These are phyloP conservation scores for Ptychodera flava DNA, from an alignment of 35 echinoderm and acorn worm genomes.

Conservation along the genomic window DNA sequence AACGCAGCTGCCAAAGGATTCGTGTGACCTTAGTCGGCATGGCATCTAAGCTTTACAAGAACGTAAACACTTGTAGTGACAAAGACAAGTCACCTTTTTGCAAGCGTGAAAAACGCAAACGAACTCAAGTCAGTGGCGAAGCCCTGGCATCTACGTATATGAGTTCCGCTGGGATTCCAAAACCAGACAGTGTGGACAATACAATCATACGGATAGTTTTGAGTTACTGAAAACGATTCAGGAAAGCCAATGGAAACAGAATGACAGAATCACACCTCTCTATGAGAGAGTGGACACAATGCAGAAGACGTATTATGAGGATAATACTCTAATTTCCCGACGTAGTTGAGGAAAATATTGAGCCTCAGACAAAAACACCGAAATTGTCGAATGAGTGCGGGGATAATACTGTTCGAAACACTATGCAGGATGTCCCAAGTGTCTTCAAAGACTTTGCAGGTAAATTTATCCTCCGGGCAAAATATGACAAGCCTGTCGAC, in stretches of 20 bases:
- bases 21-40: not conserved
- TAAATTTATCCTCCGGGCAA: not conserved
- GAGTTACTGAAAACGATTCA: not conserved
- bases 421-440: not conserved
- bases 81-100: not conserved
- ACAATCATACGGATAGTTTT: not conserved
- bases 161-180: not conserved
- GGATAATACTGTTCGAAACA: not conserved
- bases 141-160: not conserved
- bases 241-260: not conserved
- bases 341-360: not conserved
- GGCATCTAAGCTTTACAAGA: not conserved
- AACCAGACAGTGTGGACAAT: not conserved
- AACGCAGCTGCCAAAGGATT: not conserved
- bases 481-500: not conserved
- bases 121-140: not conserved
- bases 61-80: not conserved
- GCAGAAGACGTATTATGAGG: too few species aligned
- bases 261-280: not conserved
- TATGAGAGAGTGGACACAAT: not conserved
- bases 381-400: not conserved
- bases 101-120: not conserved
- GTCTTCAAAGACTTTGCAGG: constrained; percentile 13
- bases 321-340: too few species aligned
- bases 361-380: not conserved